These are phyloP conservation scores for Lathamus discolor DNA, from an alignment of 2,113 vertebrate species.

Conservation along the genomic window DNA sequence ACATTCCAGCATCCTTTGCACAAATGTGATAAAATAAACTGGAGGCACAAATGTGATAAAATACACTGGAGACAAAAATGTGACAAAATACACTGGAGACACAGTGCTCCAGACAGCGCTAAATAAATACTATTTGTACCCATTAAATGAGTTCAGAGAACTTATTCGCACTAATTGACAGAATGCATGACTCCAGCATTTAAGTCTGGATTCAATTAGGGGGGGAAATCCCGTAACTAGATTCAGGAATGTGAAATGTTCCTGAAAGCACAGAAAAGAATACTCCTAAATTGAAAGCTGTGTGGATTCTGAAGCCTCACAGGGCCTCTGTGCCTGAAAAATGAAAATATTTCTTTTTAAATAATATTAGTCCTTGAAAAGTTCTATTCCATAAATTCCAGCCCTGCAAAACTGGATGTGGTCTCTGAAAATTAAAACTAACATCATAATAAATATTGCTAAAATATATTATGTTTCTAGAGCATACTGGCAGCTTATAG, in stretches of 20 bases:
- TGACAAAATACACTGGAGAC: neutral
- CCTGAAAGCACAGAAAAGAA: neutral
- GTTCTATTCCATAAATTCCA: neutral
- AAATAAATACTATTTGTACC: neutral
- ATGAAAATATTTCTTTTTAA: neutral
- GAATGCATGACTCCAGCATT: neutral
- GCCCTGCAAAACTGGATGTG: neutral
- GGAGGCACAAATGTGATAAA: neutral
- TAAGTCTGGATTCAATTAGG: neutral
- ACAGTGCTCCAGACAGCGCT: neutral
- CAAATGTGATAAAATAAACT: neutral
- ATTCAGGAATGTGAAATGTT: neutral
- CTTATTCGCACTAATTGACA: neutral
- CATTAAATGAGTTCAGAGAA: neutral
- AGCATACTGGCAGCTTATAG: neutral
- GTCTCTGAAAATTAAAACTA: slow-evolving; percentile 2
- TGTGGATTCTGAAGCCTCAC: neutral
- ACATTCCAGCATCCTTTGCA: neutral
- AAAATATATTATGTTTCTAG: neutral
- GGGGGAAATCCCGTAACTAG: neutral
- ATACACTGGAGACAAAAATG: neutral
- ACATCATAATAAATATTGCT: neutral
- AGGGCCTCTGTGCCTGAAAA: neutral
- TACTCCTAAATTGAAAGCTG: neutral
- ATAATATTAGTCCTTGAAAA: neutral